phyloP scores from a whole-genome alignment of 2,888 invertebrate species.

The Oconnorella tubifera region DNA sequence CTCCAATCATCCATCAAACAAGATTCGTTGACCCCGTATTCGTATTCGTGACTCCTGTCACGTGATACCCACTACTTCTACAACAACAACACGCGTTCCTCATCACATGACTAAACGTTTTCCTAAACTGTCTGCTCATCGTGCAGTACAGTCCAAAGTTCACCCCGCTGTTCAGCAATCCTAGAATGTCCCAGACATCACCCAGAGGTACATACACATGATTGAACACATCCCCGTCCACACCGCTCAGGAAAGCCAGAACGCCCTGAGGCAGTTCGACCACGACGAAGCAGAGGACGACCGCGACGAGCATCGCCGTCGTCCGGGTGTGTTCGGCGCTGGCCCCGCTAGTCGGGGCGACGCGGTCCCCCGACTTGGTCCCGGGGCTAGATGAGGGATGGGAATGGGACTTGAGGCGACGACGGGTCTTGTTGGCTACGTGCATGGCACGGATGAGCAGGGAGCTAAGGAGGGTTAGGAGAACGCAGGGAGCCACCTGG shows the following conservation, averaged over 20 bases:
- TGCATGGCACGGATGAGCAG: slow-evolving; percentile 69
- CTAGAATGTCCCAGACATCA: slow-evolving; percentile 85
- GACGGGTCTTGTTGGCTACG: slow-evolving; percentile 66
- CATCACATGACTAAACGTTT: slow-evolving; percentile 50
- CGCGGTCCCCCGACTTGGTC: slow-evolving; percentile 38
- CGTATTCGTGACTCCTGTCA: too few relatives aligned
- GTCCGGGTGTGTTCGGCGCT: slow-evolving; percentile 66
- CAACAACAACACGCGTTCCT: background rate
- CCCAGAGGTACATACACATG: slow-evolving; percentile 62
- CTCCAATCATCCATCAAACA: too few relatives aligned
- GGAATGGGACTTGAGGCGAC: slow-evolving; percentile 41
- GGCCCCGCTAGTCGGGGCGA: slow-evolving; percentile 25
- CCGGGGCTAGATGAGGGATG: background rate
- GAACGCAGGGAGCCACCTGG: slow-evolving; percentile 77
- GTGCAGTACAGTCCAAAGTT: slow-evolving; percentile 90
- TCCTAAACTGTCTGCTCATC: slow-evolving; percentile 90
- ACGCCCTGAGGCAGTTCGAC: slow-evolving; percentile 82
- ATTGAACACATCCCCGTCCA: slow-evolving; percentile 59
- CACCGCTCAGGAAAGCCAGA: slow-evolving; percentile 66
- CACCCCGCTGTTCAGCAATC: slow-evolving; percentile 84
- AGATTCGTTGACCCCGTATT: too few relatives aligned
- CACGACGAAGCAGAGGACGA: slow-evolving; percentile 81
- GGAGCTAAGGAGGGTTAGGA: slow-evolving; percentile 67
- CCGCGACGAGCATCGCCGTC: slow-evolving; percentile 81
- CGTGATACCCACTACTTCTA: too few relatives aligned